Base-by-base conservation (phyloP, 2,797 vertebrate species). In the Petrocephalus sullivani region DNA sequence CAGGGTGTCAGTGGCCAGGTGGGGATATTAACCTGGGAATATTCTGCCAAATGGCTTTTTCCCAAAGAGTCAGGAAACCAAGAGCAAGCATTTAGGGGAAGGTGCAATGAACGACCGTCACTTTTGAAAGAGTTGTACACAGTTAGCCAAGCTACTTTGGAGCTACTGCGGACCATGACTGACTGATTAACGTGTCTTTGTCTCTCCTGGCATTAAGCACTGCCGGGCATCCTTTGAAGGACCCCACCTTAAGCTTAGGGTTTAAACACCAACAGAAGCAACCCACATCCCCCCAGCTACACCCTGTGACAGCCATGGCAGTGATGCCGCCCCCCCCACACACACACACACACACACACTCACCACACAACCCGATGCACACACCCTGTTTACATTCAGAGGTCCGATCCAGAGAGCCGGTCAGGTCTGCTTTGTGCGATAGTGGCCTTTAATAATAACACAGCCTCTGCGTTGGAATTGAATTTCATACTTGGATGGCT, bases 401-500 rank as follows among this genome's bases (percentile, higher is more conserved):
- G 87, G 46, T 9, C 75, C 41, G 12, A 37, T 21, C 53, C 87
- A 41, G 71, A 75, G 41, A 61, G 21, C 81, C 12, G 58, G 58
- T 64, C 57, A n/a, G 87, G 87, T 33, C 81, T 88, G 78, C 87
- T 12, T 49, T 19, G 78, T 46, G 57, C 41, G 81, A 85, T 84
- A 88, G 78, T 82, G 41, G 58, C 57, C 81, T 67, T 88, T 37
- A 88, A 58, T 88, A 84, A 88, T 85, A 67, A 84, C 81, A 54
- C 87, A 12, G 46, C 2, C 14, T 49, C 57, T 28, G 56, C 57
- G 51, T 85, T 78, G 60, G 87, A 88, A 88, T 84, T 88, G 58
- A 84, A 88, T 88, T 88, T 88, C 87, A 88, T 84, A 88, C 87
- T 88, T 53, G 81, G 87, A 21, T 23, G 57, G 41, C 87, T 88